Base-by-base conservation (phyloP, 2,113 vertebrate genomes). In the Equus quagga region DNA sequence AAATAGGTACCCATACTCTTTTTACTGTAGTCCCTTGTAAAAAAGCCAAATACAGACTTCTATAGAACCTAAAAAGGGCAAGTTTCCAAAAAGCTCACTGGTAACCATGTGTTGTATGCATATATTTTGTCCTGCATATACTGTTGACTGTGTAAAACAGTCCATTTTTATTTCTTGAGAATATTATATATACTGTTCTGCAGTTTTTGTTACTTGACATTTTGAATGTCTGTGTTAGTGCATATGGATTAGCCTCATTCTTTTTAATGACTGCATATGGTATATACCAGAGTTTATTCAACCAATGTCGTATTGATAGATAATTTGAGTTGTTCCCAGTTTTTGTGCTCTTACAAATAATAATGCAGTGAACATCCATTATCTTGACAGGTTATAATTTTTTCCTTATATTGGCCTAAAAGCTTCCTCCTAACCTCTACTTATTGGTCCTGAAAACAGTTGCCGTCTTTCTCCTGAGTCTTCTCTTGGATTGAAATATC, bases 201-300 rank as follows among this genome's bases (percentile, higher is more conserved):
- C 26, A 80, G 33, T 90, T 97, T 97, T 92, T 73, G 21, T 93
- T 49, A 85, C 89, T 94, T 96, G 94, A 95, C 65, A 96, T 93
- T 98, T 95, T 83, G 78, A 97, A 95, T 28, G 82, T 95, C 93
- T 90, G 81, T 64, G 76, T 91, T 82, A 86, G 76, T 96, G 46
- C 78, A 60, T 92, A 62, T 80, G 56, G 73, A 73, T 96, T 87
- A 96, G 82, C 70, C 58, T 96, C 44, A 67, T 58, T 91, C 72
- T 94, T 82, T 96, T 96, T 41, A 54, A 90, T 75, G 62, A 84
- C 41, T 72, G 46, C 60, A 65, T 91, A 65, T 88, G 44, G 21
- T 91, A 62, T 56, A 49, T 82, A 15, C 31, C 44, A 87, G 69
- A 90, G 60, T 93, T 96, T 75, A 94, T 84, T 31, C 82, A 86